These are phyloP conservation scores for Cardinalis cardinalis DNA, from an alignment of 2,113 vertebrate genomes.

Conservation along the genomic window DNA sequence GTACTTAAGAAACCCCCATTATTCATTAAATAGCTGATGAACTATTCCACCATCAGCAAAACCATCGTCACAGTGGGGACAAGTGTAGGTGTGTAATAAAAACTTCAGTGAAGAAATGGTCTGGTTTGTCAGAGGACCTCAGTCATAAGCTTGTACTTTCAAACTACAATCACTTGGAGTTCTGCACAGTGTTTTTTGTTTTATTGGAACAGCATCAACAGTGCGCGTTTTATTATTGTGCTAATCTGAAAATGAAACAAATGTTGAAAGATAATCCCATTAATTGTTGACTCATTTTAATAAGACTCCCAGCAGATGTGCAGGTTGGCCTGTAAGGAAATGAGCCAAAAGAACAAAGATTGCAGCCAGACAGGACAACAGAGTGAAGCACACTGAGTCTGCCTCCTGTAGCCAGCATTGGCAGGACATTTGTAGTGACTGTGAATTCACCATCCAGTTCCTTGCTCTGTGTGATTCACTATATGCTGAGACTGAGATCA, in stretches of 20 bases:
- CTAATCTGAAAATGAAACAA: neutral
- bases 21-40: neutral
- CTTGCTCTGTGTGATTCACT: neutral
- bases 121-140: neutral
- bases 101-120: neutral
- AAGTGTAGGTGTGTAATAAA: neutral
- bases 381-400: neutral
- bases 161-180: neutral
- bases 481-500: neutral
- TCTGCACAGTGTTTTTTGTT: neutral
- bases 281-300: neutral
- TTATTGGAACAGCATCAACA: neutral
- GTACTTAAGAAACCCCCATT: neutral
- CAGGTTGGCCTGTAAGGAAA: neutral
- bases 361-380: neutral
- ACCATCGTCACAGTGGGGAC: neutral
- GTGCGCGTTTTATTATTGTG: neutral
- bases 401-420: neutral
- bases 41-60: neutral
- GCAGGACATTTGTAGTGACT: neutral
- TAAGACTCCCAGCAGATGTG: neutral
- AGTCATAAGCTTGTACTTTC: neutral
- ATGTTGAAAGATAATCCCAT: neutral
- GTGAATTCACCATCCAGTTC: neutral
- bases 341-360: neutral